Base-by-base conservation (phyloP, 1,140 invertebrate genomes). In the Scaptomyza pallida region DNA sequence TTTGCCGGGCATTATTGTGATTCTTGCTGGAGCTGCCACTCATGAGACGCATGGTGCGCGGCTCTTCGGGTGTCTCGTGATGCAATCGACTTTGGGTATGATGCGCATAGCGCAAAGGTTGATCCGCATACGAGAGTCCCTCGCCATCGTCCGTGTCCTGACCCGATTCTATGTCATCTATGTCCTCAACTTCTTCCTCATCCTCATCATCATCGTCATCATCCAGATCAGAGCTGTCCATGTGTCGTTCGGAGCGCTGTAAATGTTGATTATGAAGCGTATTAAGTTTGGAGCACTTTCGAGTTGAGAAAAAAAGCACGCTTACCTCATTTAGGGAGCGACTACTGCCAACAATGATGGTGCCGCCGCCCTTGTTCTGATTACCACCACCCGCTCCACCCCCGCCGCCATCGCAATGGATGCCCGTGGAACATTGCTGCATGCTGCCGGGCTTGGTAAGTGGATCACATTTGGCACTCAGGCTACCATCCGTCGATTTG, bases 351-450 rank as follows among this genome's bases (percentile, higher is more conserved):
- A 90, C 73, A 57, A 90, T 90, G 60, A 90, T 90, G 56, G 78
- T 90, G 43, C 89, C 89, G n/a, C 81, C 75, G 19, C 47, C 60
- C 23, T 79, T 76, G 43, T 63, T 80, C 5, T 62, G 48, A 37
- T n/a, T 37, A 12, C 74, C 54, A 12, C 74, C 54, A 5, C 69
- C 47, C 4, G 41, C 26, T 35, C 50, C 33, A 9, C 61, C 40
- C n/a, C 67, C 55, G 10, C 52, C 47, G 2, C 72, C 72, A 43
- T 79, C 78, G 73, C 95, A 96, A 30, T 93, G 92, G 43, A 95
- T 94, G 3, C 95, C 94, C 12, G 95, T 95, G 12, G 93, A 93
- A 77, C 95, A 96, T 9, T 93, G 91, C 71, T 95, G 92, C 16
- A 93, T 94, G 47, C 93, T 92, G 17, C 92, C 91, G 0, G 95